phyloP scores from a whole-genome alignment of 1,140 invertebrate genomes.

The Zaprionus ghesquierei region DNA sequence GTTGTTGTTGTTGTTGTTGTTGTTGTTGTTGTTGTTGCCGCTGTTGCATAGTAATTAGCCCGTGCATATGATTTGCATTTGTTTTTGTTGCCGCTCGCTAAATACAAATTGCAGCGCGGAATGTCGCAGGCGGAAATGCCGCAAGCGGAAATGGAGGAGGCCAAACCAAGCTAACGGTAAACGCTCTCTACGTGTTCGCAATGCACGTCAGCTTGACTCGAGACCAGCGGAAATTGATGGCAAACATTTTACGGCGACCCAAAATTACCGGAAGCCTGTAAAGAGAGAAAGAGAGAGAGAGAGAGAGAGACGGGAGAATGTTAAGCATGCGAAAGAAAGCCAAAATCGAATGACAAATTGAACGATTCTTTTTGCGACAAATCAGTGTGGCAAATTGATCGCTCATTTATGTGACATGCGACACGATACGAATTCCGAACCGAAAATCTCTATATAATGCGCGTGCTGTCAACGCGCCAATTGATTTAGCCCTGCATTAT shows the following conservation, averaged over 20 bases:
- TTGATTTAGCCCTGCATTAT: not conserved
- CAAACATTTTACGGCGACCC: slow-evolving; percentile 71
- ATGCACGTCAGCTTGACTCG: slow-evolving; percentile 21
- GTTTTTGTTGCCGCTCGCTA: slow-evolving; percentile 8
- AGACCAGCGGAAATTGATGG: slow-evolving; percentile 68
- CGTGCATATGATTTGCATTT: slow-evolving; percentile 52
- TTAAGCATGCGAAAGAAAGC: slow-evolving; percentile 15
- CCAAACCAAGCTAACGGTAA: not conserved
- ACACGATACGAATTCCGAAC: not conserved
- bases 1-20: slow-evolving; percentile 23
- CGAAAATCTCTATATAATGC: not conserved
- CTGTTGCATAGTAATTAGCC: slow-evolving; percentile 66
- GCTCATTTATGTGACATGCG: not conserved
- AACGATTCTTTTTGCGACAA: not conserved
- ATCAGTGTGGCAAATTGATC: not conserved
- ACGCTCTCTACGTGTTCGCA: not conserved
- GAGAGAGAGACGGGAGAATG: slow-evolving; percentile 10
- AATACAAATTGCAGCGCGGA: slow-evolving; percentile 47
- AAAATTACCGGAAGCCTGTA: slow-evolving; percentile 63
- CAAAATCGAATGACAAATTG: not conserved
- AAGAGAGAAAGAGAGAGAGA: slow-evolving; percentile 27
- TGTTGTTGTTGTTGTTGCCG: slow-evolving; percentile 23
- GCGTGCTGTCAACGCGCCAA: not conserved
- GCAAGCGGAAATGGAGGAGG: slow-evolving; percentile 9
- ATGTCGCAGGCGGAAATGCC: slow-evolving; percentile 48